phyloP scores from a whole-genome alignment of 2,888 invertebrate species.

The Zeuzera pyrina region DNA sequence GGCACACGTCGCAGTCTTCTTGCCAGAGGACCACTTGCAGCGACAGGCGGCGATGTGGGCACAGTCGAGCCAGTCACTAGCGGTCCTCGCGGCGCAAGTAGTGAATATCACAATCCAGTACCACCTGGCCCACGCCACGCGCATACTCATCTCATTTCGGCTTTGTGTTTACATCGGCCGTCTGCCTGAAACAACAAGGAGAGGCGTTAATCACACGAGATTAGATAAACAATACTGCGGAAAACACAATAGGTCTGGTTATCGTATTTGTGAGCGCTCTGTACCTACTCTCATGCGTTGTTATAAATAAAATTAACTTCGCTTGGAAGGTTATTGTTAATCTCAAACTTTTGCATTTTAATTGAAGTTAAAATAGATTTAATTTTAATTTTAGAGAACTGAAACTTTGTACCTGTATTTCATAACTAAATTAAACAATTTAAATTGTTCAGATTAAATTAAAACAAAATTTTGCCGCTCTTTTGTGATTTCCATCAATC shows the following conservation, averaged over 20 bases:
- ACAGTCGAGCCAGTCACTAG: slow-evolving; percentile 89
- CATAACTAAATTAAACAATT: no score
- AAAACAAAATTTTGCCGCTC: no score
- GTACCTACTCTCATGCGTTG: no score
- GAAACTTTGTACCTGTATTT: no score
- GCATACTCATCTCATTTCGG: slow-evolving; percentile 73
- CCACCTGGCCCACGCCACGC: slow-evolving; percentile 70
- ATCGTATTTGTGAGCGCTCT: slow-evolving; percentile 14
- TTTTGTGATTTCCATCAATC: no score
- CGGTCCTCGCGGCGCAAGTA: slow-evolving; percentile 64
- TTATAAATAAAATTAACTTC: no score
- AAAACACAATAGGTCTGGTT: slow-evolving; percentile 22
- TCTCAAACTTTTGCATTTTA: no score
- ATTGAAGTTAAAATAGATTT: no score
- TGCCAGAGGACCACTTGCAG: slow-evolving; percentile 94
- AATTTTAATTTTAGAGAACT: no score
- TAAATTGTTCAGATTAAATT: no score
- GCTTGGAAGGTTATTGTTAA: no score
- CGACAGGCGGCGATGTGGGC: slow-evolving; percentile 86
- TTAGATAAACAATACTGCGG: slow-evolving; percentile 35
- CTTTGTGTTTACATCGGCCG: slow-evolving; percentile 62
- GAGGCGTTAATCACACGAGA: slow-evolving; percentile 36
- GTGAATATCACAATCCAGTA: slow-evolving; percentile 68
- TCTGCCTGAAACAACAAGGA: slow-evolving; percentile 62
- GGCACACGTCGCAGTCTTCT: slow-evolving; percentile 90